A percentile compares a stretch with the other conserved stretches of the same genome.
Conservation (phyloP, 2,797 vertebrate genomes). For the Bradypodion pumilum region DNA sequence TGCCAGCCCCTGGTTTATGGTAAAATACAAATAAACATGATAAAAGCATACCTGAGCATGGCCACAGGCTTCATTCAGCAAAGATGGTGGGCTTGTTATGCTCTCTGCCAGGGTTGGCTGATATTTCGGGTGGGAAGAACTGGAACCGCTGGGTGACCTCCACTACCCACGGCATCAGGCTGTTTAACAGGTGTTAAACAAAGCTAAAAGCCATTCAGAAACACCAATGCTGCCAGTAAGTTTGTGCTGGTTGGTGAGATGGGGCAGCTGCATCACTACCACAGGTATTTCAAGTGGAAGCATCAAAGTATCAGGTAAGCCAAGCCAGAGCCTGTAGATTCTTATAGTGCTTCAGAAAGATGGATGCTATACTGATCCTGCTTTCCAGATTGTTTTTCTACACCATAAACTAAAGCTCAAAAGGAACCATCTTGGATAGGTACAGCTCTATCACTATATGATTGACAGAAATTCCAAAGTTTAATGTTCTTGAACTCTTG, state of each 20-base stretch:
- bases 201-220: too few species aligned
- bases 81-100: not conserved
- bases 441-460: not conserved
- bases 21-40: not conserved
- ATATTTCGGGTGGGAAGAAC: too few species aligned
- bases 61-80: not conserved
- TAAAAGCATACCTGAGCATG: not conserved
- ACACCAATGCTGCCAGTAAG: too few species aligned
- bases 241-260: too few species aligned
- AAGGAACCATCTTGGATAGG: not conserved
- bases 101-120: not conserved
- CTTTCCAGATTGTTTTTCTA: too few species aligned
- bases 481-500: not conserved
- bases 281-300: too few species aligned
- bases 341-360: not conserved
- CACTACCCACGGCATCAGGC: too few species aligned
- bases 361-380: not conserved
- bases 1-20: not conserved
- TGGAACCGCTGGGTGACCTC: too few species aligned
- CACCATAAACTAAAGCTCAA: conserved; percentile 5
- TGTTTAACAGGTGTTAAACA: too few species aligned
- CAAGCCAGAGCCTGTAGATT: too few species aligned
- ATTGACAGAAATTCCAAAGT: conserved; percentile 13
- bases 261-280: too few species aligned
- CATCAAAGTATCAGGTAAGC: too few species aligned